Evolutionary conservation across 2,797 vertebrate species (phyloP), one percentile per base, ranked within the genome.

Genomic region (Pangasius krempfi): DNA sequence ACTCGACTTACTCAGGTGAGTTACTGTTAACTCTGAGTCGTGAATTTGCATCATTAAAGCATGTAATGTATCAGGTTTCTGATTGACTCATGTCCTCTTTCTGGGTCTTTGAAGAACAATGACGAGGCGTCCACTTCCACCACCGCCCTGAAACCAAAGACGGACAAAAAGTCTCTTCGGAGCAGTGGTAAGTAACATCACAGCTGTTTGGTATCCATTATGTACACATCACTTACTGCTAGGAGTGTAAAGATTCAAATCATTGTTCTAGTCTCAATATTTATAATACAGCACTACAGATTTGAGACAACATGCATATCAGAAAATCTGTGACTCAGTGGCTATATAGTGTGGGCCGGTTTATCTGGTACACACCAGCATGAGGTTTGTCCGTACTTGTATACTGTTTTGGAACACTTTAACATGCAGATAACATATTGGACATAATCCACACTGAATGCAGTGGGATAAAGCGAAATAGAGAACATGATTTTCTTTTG

Each of bases 161-260:
- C 95, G 0, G 96, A 97, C 75, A 97, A 94, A 92, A 98, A 95
- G 94, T 91, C 97, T 1, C 94, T 99, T 86, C 94, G 97, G 78
- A 94, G 92, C 76, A 89, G 94, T 18, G 97, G 98, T 99, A 93
- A 92, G 95, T 20, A 70, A 62, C 25, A 73, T 64, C 47, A 1
- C 25, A 4, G 33, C 5, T 85, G 40, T 56, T 3, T 37, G 5
- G 1, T 56, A 10, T 47, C 9, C 9, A 22, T 78, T 64, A 83
- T 54, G 25, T 64, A 30, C 18, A 56, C 37, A 73, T 22, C 62
- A 64, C 62, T n/a, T 64, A 12, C 5, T 13, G 9, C 72, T 5
- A 50, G 44, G 30, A 70, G 33, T 33, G 68, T 37, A 37, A 70
- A 70, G 30, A 37, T 18, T 70, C 66, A 40, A 72, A 33, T 18